phyloP scores from a whole-genome alignment of 2,113 vertebrate genomes.

The Odocoileus virginianus region DNA sequence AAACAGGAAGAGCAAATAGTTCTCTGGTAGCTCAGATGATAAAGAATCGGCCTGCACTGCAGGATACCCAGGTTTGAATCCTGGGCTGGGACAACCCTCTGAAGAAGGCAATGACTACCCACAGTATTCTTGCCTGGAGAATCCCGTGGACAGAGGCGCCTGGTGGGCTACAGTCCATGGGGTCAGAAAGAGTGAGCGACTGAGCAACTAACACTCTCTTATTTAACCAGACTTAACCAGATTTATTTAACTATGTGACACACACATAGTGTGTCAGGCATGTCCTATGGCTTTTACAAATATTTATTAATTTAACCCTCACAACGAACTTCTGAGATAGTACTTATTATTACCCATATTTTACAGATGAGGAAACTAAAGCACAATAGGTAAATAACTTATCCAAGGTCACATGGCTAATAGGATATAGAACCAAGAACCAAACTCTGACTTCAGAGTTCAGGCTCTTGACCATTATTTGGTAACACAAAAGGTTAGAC shows the following conservation, averaged over 20 bases:
- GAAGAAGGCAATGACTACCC: not conserved
- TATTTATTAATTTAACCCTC: not conserved
- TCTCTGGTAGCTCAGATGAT: not conserved
- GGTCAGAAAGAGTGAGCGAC: not conserved
- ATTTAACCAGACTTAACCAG: not conserved
- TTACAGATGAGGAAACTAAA: constrained; percentile 36
- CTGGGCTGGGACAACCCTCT: not conserved
- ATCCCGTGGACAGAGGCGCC: not conserved
- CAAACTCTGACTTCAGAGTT: constrained; percentile 25
- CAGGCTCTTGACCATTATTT: not conserved
- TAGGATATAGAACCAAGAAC: not conserved
- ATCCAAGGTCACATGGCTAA: not conserved
- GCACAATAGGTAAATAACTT: not conserved
- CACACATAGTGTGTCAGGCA: not conserved
- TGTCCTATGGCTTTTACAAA: not conserved
- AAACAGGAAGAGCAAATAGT: constrained; percentile 4
- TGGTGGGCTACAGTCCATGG: not conserved
- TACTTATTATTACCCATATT: not conserved
- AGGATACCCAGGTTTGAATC: not conserved
- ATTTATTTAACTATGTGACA: no score
- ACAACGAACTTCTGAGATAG: not conserved
- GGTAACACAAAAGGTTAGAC: constrained; percentile 19
- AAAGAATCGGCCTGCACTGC: not conserved
- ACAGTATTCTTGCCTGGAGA: not conserved
- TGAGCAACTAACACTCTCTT: not conserved